Evolutionary conservation across 2,888 invertebrate genomes (phyloP).

Genomic region (Dysmachus trigonus): DNA sequence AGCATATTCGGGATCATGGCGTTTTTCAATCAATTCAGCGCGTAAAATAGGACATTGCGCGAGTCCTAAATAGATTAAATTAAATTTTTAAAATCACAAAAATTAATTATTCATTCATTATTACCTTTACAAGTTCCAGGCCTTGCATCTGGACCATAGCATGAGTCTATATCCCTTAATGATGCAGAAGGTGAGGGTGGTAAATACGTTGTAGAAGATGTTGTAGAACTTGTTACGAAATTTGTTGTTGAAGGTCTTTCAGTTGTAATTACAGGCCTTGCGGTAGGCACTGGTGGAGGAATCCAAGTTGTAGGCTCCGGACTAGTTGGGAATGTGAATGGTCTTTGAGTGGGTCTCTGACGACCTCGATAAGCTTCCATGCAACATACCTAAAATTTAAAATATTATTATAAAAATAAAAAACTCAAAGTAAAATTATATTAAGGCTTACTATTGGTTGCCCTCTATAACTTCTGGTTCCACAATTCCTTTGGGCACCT

Average conservation of each 20-base stretch:
- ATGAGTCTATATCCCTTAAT: slow-evolving; percentile 54
- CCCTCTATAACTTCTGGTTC: slow-evolving; percentile 56
- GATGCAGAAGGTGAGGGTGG: slow-evolving; percentile 52
- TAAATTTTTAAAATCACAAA: neutral
- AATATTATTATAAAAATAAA: neutral
- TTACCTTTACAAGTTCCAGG: slow-evolving; percentile 49
- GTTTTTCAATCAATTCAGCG: slow-evolving; percentile 52
- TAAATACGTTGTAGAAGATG: slow-evolving; percentile 49
- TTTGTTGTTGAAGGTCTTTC: neutral
- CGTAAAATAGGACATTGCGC: slow-evolving; percentile 54
- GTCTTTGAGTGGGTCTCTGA: neutral
- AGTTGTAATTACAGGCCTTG: slow-evolving; percentile 35
- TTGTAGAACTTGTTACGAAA: slow-evolving; percentile 34
- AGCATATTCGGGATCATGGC: slow-evolving; percentile 54
- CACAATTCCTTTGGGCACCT: slow-evolving; percentile 58
- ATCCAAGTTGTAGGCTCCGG: neutral
- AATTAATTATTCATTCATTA: neutral
- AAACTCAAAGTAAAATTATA: neutral
- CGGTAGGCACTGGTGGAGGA: too few species aligned
- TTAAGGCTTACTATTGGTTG: slow-evolving; percentile 60
- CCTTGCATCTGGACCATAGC: slow-evolving; percentile 54
- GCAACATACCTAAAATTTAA: slow-evolving; percentile 45
- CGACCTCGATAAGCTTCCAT: slow-evolving; percentile 21
- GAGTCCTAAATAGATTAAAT: slow-evolving; percentile 52
- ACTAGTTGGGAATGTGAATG: neutral